Percentiles rank a stretch among this genome's conserved stretches.
phyloP scores from a whole-genome alignment of 1,140 invertebrate genomes.

The Arion vulgaris region DNA sequence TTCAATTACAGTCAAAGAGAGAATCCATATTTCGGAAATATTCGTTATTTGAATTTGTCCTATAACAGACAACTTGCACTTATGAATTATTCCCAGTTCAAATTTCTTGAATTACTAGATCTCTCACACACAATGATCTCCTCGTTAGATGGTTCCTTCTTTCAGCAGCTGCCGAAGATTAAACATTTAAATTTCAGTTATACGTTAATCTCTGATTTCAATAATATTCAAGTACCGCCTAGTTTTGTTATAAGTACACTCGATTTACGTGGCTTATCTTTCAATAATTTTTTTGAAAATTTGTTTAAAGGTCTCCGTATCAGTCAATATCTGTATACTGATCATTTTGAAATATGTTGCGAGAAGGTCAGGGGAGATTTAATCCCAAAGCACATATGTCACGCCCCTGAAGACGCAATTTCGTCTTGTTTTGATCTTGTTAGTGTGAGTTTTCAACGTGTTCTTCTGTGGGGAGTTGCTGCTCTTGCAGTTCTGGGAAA shows the following conservation, averaged over 20 bases:
- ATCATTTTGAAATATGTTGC: constrained; percentile 55
- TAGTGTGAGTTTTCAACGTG: constrained; percentile 42
- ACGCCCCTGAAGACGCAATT: constrained; percentile 47
- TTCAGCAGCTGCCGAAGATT: not conserved
- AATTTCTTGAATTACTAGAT: too few species aligned
- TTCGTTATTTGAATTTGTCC: not conserved
- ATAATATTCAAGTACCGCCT: not conserved
- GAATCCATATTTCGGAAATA: not conserved
- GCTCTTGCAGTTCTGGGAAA: too few species aligned
- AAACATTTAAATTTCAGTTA: not conserved
- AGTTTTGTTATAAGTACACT: not conserved
- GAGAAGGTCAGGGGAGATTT: constrained; percentile 21
- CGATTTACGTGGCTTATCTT: not conserved
- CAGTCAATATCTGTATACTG: constrained; percentile 36
- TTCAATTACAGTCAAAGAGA: too few species aligned
- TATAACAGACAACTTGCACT: too few species aligned
- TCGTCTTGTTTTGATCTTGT: constrained; percentile 55
- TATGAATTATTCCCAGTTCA: too few species aligned
- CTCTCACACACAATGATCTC: too few species aligned
- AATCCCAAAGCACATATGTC: constrained; percentile 45
- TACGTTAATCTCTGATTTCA: not conserved
- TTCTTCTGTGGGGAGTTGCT: constrained; percentile 52
- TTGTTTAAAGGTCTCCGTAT: not conserved
- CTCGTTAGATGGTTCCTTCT: not conserved
- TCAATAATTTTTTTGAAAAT: not conserved